Conservation (phyloP, 2,113 vertebrate species). For the Pelecanoides urinatrix region DNA sequence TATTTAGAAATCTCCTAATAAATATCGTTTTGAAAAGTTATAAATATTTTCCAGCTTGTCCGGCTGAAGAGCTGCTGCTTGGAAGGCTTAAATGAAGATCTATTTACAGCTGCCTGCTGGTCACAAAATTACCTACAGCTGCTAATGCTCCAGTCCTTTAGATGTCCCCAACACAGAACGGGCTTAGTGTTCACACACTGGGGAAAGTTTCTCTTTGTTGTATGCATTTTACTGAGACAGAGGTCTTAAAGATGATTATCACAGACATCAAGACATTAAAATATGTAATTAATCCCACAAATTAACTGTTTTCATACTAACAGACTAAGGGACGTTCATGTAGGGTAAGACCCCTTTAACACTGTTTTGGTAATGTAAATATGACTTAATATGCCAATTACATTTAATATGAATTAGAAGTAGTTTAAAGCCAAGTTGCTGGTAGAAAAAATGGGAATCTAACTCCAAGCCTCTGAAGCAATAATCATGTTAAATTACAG, state of each 20-base stretch:
- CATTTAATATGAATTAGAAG: neutral
- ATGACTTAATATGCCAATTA: neutral
- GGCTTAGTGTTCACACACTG: constrained; percentile 23
- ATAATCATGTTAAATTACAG: constrained; percentile 31
- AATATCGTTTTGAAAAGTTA: constrained; percentile 39
- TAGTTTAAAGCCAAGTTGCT: neutral
- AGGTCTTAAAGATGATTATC: constrained; percentile 64
- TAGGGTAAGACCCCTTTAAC: neutral
- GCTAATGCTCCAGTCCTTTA: constrained; percentile 25
- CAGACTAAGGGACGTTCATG: neutral
- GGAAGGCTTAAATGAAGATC: constrained; percentile 40
- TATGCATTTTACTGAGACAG: constrained; percentile 38
- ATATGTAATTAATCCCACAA: constrained; percentile 67
- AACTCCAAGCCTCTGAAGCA: constrained; percentile 26
- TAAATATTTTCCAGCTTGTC: constrained; percentile 48
- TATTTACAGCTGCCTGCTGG: constrained; percentile 56
- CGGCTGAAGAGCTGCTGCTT: constrained; percentile 39
- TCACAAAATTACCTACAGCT: constrained; percentile 57
- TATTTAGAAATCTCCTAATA: constrained; percentile 56
- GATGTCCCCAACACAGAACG: neutral
- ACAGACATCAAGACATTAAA: constrained; percentile 39
- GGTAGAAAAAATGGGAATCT: constrained; percentile 3
- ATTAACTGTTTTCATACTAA: constrained; percentile 60
- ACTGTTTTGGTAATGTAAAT: neutral
- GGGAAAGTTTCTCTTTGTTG: constrained; percentile 34